These are phyloP conservation scores for Clarias magur DNA, from an alignment of 2,113 vertebrate genomes.

Conservation along the genomic window DNA sequence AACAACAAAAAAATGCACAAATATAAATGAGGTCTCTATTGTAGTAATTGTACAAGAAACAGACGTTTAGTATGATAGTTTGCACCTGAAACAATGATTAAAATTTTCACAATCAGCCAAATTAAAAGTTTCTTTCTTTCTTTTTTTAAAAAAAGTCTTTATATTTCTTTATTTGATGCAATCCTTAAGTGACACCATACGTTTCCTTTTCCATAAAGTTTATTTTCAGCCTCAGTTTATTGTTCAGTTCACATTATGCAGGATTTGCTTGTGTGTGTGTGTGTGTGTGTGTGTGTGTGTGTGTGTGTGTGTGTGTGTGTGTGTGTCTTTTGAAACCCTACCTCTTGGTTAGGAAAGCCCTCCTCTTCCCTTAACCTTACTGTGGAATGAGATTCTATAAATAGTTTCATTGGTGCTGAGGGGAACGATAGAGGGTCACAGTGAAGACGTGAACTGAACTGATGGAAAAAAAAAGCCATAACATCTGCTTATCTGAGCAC, in stretches of 20 bases:
- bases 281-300: conserved; percentile 23
- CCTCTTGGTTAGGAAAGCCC: conserved; percentile 45
- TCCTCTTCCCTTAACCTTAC: conserved; percentile 41
- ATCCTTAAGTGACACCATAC: background rate
- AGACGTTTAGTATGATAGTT: background rate
- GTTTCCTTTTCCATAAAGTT: conserved; percentile 17
- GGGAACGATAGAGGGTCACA: conserved; percentile 30
- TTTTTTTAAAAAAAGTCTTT: no score
- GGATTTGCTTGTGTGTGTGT: conserved; percentile 5
- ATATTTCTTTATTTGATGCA: background rate
- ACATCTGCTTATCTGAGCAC: background rate
- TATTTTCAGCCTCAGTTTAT: conserved; percentile 31
- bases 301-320: conserved; percentile 22
- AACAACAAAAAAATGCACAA: background rate
- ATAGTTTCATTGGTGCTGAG: conserved; percentile 41
- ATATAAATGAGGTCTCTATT: background rate
- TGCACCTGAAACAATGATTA: background rate
- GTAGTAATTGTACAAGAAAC: background rate
- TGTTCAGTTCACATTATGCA: conserved; percentile 31
- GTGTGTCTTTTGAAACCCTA: conserved; percentile 47
- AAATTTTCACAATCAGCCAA: background rate
- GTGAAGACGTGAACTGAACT: conserved; percentile 4
- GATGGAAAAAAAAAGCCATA: background rate
- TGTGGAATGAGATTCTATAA: conserved; percentile 51
- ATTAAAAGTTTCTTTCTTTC: background rate